phyloP scores from a whole-genome alignment of 2,888 invertebrate species.

The Diploptera punctata region DNA sequence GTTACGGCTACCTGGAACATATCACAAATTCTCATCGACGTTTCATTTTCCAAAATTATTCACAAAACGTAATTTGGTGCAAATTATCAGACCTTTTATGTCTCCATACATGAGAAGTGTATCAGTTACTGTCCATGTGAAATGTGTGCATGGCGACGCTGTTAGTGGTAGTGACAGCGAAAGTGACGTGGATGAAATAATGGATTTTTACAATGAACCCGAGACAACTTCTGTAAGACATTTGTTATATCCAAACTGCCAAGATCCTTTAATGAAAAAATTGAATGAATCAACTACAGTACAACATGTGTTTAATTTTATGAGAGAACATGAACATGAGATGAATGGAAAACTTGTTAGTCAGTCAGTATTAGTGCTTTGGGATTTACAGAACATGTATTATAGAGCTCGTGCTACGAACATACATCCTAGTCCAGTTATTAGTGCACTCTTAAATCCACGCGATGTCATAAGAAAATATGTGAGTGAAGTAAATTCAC shows the following conservation, averaged over 20 bases:
- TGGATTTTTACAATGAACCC: slow-evolving; percentile 28
- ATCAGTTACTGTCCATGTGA: not conserved
- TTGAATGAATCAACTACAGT: slow-evolving; percentile 52
- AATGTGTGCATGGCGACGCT: not conserved
- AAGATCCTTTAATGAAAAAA: slow-evolving; percentile 39
- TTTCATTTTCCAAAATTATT: not conserved
- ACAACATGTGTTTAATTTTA: slow-evolving; percentile 52
- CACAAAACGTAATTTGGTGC: not conserved
- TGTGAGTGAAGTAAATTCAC: slow-evolving; percentile 48
- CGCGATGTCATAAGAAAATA: slow-evolving; percentile 47
- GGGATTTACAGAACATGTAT: slow-evolving; percentile 54
- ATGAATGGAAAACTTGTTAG: slow-evolving; percentile 47
- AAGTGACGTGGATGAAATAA: not conserved
- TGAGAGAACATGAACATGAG: slow-evolving; percentile 47
- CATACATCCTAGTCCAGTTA: slow-evolving; percentile 19
- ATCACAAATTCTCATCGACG: not conserved
- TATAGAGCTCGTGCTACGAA: slow-evolving; percentile 46
- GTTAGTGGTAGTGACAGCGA: slow-evolving; percentile 30
- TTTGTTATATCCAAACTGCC: slow-evolving; percentile 29
- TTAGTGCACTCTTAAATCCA: slow-evolving; percentile 34
- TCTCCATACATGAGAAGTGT: not conserved
- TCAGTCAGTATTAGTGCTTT: slow-evolving; percentile 53
- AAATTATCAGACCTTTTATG: not conserved
- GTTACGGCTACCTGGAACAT: not conserved
- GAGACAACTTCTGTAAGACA: slow-evolving; percentile 21